A percentile compares a stretch with the other conserved stretches of the same genome.
phyloP scores from a whole-genome alignment of 2,888 invertebrate species.

The Heterodera filipjevi region DNA sequence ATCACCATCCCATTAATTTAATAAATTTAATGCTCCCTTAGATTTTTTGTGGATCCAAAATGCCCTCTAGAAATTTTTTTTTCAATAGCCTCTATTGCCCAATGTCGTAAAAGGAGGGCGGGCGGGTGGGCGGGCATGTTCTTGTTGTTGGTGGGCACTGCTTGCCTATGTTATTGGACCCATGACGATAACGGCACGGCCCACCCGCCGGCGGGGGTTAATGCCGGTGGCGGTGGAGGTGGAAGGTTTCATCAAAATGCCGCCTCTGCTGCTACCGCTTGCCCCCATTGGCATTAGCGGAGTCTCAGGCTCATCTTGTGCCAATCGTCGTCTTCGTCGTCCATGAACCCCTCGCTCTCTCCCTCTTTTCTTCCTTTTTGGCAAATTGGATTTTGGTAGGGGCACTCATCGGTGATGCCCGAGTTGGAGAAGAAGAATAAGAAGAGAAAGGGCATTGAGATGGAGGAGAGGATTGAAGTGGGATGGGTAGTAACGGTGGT shows the following conservation, averaged over 20 bases:
- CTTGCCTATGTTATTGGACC: background rate
- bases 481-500: too few species aligned
- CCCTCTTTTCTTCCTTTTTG: too few species aligned
- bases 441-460: background rate
- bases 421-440: background rate
- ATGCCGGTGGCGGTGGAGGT: background rate
- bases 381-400: conserved; percentile 2
- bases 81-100: background rate
- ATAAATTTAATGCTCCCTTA: too few species aligned
- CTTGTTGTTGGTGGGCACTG: too few species aligned
- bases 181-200: background rate
- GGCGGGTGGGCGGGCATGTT: too few species aligned
- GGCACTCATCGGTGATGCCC: background rate
- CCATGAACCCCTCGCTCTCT: background rate
- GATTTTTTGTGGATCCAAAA: too few species aligned
- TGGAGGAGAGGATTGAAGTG: background rate
- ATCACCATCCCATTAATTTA: too few species aligned
- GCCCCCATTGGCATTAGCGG: too few species aligned
- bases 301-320: too few species aligned
- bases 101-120: background rate
- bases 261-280: background rate
- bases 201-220: too few species aligned
- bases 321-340: background rate
- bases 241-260: background rate
- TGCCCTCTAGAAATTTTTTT: too few species aligned